Evolutionary conservation across 1,140 invertebrate species (phyloP).

Genomic region (Aphaenogaster rudis): DNA sequence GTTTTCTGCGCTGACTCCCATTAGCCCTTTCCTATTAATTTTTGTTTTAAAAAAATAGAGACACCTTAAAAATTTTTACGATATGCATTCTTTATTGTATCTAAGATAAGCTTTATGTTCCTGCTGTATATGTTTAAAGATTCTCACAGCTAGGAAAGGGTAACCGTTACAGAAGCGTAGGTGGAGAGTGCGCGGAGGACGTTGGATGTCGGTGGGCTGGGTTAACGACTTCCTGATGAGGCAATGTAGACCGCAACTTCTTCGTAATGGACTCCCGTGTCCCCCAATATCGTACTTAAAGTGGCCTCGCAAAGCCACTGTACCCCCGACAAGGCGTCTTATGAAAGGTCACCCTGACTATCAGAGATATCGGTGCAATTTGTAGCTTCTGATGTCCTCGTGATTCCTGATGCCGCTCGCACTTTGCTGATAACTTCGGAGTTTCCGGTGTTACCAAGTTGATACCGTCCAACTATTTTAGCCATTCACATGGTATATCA

Average conservation of each 20-base stretch:
- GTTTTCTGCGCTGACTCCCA: too few relatives aligned
- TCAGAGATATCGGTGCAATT: slow-evolving; percentile 73
- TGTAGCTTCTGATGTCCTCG: slow-evolving; percentile 51
- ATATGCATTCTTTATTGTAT: background rate
- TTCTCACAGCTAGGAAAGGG: slow-evolving; percentile 42
- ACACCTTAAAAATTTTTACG: background rate
- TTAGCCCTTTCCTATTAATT: too few relatives aligned
- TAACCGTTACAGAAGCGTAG: slow-evolving; percentile 31
- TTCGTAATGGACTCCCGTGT: slow-evolving; percentile 82
- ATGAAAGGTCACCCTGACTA: slow-evolving; percentile 65
- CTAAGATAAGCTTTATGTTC: slow-evolving; percentile 13
- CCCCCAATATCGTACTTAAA: slow-evolving; percentile 70
- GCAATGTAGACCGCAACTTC: slow-evolving; percentile 81
- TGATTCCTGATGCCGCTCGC: slow-evolving; percentile 21
- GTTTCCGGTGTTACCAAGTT: slow-evolving; percentile 33
- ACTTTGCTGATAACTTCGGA: slow-evolving; percentile 4
- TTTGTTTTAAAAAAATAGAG: too few relatives aligned
- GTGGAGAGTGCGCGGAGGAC: slow-evolving; percentile 22
- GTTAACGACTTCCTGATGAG: slow-evolving; percentile 86
- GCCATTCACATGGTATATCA: background rate
- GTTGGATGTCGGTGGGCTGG: slow-evolving; percentile 68
- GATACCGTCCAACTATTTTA: slow-evolving; percentile 26
- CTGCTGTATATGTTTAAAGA: slow-evolving; percentile 33
- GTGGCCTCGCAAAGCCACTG: slow-evolving; percentile 60
- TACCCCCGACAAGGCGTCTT: slow-evolving; percentile 40